These are phyloP conservation scores for Marasmarcha lunaedactyla DNA, from an alignment of 2,888 invertebrate genomes.

Conservation along the genomic window DNA sequence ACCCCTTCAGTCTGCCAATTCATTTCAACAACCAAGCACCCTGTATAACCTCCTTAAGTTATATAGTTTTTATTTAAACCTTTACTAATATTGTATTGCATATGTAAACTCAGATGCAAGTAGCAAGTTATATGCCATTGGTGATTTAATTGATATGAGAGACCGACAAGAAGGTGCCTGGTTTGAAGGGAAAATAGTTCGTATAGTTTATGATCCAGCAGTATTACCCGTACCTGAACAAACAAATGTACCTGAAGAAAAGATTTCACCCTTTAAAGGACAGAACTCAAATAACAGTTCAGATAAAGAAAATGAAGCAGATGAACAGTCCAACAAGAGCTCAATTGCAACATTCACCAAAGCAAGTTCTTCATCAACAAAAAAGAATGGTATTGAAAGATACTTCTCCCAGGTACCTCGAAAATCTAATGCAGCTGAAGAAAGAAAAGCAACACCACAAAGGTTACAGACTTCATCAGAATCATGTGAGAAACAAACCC, in stretches of 20 bases:
- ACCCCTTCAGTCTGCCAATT: too few species aligned
- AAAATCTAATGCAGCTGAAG: conserved; percentile 26
- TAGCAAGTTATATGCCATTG: conserved; percentile 65
- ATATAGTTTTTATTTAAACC: too few species aligned
- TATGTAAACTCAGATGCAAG: conserved; percentile 32
- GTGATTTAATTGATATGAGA: conserved; percentile 76
- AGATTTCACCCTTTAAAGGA: not conserved
- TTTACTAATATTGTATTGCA: too few species aligned
- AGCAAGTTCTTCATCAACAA: conserved; percentile 18
- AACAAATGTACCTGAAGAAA: not conserved
- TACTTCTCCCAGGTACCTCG: too few species aligned
- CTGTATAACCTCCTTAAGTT: too few species aligned
- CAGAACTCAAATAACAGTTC: not conserved
- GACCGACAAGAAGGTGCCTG: conserved; percentile 76
- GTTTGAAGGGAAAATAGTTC: conserved; percentile 76
- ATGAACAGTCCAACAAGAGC: conserved; percentile 35
- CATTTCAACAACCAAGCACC: too few species aligned
- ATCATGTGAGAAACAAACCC: too few species aligned
- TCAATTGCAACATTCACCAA: conserved; percentile 16
- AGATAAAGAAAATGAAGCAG: conserved; percentile 18
- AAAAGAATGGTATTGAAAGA: conserved; percentile 32
- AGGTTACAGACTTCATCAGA: too few species aligned
- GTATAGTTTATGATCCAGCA: conserved; percentile 54
- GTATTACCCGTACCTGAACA: conserved; percentile 6
- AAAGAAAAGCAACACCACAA: too few species aligned